Evolutionary conservation across 2,797 vertebrate genomes (phyloP).

Genomic region (Coluber constrictor): DNA sequence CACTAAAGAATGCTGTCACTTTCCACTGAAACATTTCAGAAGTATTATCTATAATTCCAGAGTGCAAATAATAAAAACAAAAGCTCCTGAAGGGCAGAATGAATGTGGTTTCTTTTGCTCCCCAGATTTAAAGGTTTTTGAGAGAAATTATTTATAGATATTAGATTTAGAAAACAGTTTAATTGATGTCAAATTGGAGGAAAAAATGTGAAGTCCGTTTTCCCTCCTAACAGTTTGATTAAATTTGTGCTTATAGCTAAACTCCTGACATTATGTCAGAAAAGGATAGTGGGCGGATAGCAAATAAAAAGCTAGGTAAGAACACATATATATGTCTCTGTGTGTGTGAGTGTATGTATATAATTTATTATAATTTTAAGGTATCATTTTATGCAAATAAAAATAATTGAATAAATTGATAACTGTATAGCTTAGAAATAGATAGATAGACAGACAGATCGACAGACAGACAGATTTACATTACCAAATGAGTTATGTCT

Average conservation of each 20-base stretch:
- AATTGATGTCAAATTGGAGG: not conserved
- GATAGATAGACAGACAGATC: not conserved
- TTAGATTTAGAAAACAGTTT: not conserved
- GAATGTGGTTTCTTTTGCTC: not conserved
- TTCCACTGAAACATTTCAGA: not conserved
- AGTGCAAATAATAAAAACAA: not conserved
- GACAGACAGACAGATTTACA: not conserved
- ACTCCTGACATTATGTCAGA: not conserved
- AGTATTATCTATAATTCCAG: not conserved
- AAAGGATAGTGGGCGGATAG: not conserved
- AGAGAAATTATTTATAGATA: not conserved
- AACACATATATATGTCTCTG: not conserved
- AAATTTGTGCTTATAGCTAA: not conserved
- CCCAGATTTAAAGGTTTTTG: not conserved
- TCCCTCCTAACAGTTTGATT: not conserved
- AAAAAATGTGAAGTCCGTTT: not conserved
- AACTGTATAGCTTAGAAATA: not conserved
- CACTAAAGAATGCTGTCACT: not conserved
- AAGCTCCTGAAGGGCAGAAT: not conserved
- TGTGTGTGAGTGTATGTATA: too few relatives aligned
- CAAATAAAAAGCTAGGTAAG: not conserved
- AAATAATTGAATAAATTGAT: not conserved
- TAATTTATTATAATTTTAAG: not conserved
- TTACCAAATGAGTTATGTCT: not conserved
- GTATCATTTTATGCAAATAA: not conserved